phyloP scores from a whole-genome alignment of 2,888 invertebrate genomes.

The Agonum fuliginosum region DNA sequence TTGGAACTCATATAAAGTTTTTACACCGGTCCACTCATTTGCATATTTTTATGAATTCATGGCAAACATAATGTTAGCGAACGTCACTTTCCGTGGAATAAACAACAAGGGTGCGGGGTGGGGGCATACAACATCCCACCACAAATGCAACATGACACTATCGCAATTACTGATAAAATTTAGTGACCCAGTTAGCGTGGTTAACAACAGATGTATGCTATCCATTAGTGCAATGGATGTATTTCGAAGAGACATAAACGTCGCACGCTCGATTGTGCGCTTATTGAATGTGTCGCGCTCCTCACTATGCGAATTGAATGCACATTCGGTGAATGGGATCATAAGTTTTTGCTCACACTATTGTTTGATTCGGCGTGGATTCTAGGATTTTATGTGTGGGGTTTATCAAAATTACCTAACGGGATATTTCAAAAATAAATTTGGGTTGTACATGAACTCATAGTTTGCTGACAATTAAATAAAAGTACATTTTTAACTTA shows the following conservation, averaged over 20 bases:
- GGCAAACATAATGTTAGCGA: background rate
- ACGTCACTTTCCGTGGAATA: background rate
- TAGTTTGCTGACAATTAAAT: too few species aligned
- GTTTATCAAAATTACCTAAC: too few species aligned
- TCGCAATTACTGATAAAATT: constrained; percentile 60
- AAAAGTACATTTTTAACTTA: too few species aligned
- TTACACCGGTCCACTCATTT: constrained; percentile 36
- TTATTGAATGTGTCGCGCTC: constrained; percentile 52
- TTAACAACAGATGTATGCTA: constrained; percentile 60
- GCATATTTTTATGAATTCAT: constrained; percentile 49
- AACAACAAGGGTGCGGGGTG: background rate
- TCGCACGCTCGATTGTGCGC: constrained; percentile 56
- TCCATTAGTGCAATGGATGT: constrained; percentile 60
- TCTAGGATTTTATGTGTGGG: too few species aligned
- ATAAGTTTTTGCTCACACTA: constrained; percentile 25
- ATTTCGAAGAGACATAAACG: constrained; percentile 57
- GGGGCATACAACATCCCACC: constrained; percentile 16
- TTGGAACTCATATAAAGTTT: constrained; percentile 29
- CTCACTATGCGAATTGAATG: constrained; percentile 28
- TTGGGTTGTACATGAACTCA: too few species aligned
- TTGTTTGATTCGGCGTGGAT: constrained; percentile 1
- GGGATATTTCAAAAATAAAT: too few species aligned
- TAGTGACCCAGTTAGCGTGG: constrained; percentile 60
- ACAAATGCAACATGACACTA: constrained; percentile 59
- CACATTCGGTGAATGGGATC: background rate